Evolutionary conservation across 2,888 invertebrate genomes (phyloP), one percentile per base, ranked within the genome.

Genomic region (Thymelicus lineola): DNA sequence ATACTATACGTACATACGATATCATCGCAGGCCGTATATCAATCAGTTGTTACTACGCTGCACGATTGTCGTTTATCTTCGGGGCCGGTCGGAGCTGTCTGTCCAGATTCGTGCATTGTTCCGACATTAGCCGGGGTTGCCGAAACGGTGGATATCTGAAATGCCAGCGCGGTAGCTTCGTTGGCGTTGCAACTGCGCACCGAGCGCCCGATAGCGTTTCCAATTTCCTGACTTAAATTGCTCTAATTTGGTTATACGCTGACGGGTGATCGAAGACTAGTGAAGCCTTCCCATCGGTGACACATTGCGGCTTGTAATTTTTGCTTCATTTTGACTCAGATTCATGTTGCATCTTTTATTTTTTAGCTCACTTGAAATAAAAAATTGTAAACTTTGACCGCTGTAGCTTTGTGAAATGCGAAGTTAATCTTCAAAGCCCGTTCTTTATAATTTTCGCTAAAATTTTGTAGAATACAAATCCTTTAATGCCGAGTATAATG

Each of bases 211-310:
- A 91, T 92, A 91, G 87, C 88, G 87, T 87, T 92, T 89, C 91
- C 93, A 92, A 93, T 93, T 93, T 93, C 93, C 93, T 90, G 92
- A 90, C 90, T 91, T 90, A 92, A 92, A 93, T 93, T 93, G 91
- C 89, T 90, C 90, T 92, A 93, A 93, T 93, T 93, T 89, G 89
- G 90, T 91, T 91, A 91, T 91, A 86, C 84, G 83, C 87, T 90
- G 91, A 89, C 89, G 88, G 86, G 81, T 90, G 89, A 91, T 90
- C 88, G 90, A 89, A 89, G 85, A 82, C 82, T 84, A 81, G 84
- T 83, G 83, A 84, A 83, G 79, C 82, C 77, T 79, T 80, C 77
- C 77, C 77, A 79, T 82, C 77, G 78, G 80, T 82, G 85, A 83
- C 83, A 75, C 76, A 83, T 42, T 42, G 83, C 75, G 81, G 80